Evolutionary conservation across 2,888 invertebrate genomes (phyloP).

Genomic region (Synergus laeviventris): DNA sequence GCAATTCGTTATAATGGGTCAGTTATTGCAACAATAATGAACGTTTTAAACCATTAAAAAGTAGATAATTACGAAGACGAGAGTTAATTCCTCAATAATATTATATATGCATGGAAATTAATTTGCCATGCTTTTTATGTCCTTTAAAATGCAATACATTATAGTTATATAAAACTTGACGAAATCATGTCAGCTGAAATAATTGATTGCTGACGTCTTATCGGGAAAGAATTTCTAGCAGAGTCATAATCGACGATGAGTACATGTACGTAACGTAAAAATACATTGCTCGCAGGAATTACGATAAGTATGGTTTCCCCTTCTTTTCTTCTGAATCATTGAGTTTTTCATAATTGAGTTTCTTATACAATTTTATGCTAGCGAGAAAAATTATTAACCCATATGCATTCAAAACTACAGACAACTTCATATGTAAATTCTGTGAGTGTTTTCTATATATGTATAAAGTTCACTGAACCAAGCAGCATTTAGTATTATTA

Average conservation of each 20-base stretch:
- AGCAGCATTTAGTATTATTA: no score
- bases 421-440: no score
- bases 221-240: not conserved
- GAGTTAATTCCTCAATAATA: no score
- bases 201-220: not conserved
- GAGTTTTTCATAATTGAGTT: not conserved
- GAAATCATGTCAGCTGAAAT: not conserved
- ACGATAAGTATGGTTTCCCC: not conserved
- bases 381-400: not conserved
- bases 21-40: not conserved
- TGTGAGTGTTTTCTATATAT: no score
- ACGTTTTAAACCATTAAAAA: not conserved
- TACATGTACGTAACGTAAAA: not conserved
- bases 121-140: no score
- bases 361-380: not conserved
- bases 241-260: not conserved
- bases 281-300: not conserved
- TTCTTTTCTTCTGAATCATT: not conserved
- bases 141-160: no score
- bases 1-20: not conserved
- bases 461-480: no score
- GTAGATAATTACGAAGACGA: no score
- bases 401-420: not conserved
- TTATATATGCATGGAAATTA: no score
- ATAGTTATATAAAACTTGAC: no score